Base-by-base conservation (phyloP, 2,113 vertebrate species). In the Apodemus sylvaticus region DNA sequence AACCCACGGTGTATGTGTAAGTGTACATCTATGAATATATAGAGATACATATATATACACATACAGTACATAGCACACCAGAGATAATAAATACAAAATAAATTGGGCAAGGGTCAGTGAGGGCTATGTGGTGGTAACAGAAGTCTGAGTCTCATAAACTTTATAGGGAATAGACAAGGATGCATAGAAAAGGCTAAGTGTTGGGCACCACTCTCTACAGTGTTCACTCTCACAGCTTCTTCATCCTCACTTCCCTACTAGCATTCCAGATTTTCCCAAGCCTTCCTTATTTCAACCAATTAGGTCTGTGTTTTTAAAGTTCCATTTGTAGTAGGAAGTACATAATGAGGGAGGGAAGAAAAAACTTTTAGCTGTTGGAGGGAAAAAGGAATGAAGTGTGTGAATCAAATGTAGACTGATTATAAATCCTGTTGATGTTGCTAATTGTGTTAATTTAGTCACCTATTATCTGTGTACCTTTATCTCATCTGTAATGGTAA, bases 381-480 rank as follows among this genome's bases (percentile, higher is more conserved):
- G 19, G n/a, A 82, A n/a, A 19, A 85, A 60, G 26, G 26, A 39
- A 10, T 48, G 62, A 88, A 39, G 73, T 88, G 13, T 77, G 39
- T 64, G n/a, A 86, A 86, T 85, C 71, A 39, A 91, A 93, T 48
- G 73, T 58, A 79, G 17, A 94, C 7, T 29, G n/a, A 82, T 17
- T 95, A 86, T 55, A 95, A 96, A 94, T 58, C 68, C 74, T 62
- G 66, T 55, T 53, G 81, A 76, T 14, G 29, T 5, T 42, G 42
- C 16, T 82, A 90, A 97, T 53, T 94, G 81, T 82, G 36, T 88
- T 94, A 60, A 10, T 22, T 89, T 51, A 64, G 39, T 8, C 73
- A 96, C 91, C 83, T 79, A 93, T 66, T 91, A 94, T 89, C 88
- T 94, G 26, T 74, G n/a, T 91, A 36, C 12, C 26, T 77, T 58